A percentile compares a stretch with the other conserved stretches of the same genome.
Conservation (phyloP, 2,113 vertebrate species). For the Amphiprion ocellaris region DNA sequence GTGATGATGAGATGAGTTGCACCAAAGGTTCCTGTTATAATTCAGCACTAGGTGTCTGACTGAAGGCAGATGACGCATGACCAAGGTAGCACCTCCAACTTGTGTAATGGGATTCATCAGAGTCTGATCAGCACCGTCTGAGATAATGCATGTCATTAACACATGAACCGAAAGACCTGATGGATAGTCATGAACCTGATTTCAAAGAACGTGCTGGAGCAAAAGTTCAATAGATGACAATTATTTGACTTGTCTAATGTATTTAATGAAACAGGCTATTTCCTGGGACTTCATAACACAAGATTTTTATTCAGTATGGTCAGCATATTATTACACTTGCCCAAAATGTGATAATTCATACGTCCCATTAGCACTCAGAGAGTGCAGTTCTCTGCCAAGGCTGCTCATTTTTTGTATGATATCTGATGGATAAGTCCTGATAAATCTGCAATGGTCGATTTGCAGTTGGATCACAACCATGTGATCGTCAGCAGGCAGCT, state of each 20-base stretch:
- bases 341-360: not conserved
- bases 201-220: not conserved
- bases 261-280: conserved; percentile 2
- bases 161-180: not conserved
- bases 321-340: not conserved
- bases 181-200: not conserved
- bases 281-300: not conserved
- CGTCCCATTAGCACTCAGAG: too few relatives aligned
- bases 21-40: not conserved
- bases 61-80: conserved; percentile 24
- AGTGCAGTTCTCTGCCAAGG: too few relatives aligned
- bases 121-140: conserved; percentile 14
- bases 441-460: too few relatives aligned
- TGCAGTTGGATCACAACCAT: too few relatives aligned
- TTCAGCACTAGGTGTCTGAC: not conserved
- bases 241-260: not conserved
- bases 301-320: conserved; percentile 1
- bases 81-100: not conserved
- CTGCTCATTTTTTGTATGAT: too few relatives aligned
- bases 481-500: too few relatives aligned
- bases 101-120: conserved; percentile 22
- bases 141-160: conserved; percentile 29
- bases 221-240: not conserved
- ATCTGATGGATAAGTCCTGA: too few relatives aligned
- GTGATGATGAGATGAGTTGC: not conserved